Conservation (phyloP, 2,797 vertebrate genomes). For the Oreonectes daqikongensis region DNA sequence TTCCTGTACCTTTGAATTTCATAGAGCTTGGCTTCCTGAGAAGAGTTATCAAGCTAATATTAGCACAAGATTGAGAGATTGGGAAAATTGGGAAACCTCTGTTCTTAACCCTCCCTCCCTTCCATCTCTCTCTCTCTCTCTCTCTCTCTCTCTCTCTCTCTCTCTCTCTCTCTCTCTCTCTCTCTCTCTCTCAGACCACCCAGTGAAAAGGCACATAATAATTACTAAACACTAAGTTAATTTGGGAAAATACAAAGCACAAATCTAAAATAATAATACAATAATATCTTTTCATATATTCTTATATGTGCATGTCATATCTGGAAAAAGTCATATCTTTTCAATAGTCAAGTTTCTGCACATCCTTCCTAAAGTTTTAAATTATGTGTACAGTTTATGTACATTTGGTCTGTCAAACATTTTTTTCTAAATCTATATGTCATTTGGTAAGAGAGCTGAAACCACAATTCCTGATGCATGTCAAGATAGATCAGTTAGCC, state of each 20-base stretch:
- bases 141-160: constrained; percentile 9
- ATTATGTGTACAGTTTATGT: neutral
- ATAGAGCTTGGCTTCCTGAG: constrained; percentile 57
- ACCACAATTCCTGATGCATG: constrained; percentile 30
- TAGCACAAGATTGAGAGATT: constrained; percentile 48
- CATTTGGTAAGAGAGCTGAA: constrained; percentile 31
- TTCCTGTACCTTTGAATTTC: constrained; percentile 63
- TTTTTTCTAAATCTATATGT: neutral
- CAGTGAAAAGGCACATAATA: constrained; percentile 30
- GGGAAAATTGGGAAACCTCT: constrained; percentile 48
- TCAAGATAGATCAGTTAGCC: constrained; percentile 36
- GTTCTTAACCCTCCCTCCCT: too few species aligned
- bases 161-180: neutral
- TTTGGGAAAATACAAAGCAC: constrained; percentile 15
- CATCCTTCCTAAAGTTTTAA: too few species aligned
- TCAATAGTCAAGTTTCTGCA: too few species aligned
- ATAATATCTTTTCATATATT: too few species aligned
- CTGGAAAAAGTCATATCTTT: too few species aligned
- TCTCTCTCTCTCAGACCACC: constrained; percentile 44
- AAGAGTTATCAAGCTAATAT: constrained; percentile 53
- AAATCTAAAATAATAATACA: neutral
- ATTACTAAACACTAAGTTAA: too few species aligned
- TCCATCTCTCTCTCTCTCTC: neutral
- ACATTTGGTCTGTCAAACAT: neutral
- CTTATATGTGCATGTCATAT: too few species aligned